Base-by-base conservation (phyloP, 2,113 vertebrate species). In the Asarcornis scutulata region DNA sequence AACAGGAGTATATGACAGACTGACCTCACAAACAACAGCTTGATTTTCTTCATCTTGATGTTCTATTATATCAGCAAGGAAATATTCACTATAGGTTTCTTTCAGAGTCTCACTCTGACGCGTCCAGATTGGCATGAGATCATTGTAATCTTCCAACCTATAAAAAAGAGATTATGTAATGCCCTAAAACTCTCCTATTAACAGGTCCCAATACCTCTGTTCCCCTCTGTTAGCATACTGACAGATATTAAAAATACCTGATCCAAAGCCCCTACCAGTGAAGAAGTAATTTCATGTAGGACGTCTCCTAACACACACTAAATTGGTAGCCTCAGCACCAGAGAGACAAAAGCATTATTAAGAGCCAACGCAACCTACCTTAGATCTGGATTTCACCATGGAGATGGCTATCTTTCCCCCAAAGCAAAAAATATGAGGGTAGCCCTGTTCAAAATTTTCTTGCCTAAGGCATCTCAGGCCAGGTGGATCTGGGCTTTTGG, bases 61-160 rank as follows among this genome's bases (percentile, higher is more conserved):
- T 74, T 98, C 98, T 26, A 99, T 97, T 40, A 99, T 92, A 55
- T 99, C 98, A 40, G 97, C 93, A 93, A 99, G 96, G 73, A 98
- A 97, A 97, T 97, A 98, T 4, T 98, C 97, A 5, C 95, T 97
- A 1, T 98, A 97, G 3, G 40, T 95, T 75, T 93, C 79, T 40
- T 93, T 97, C 90, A 98, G 92, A 23, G 93, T 69, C 36, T 94
- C 96, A n/a, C 89, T 97, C 56, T 98, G 97, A 74, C 60, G 94
- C 14, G 95, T 71, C 93, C 98, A 98, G 36, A 99, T 90, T 27
- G 89, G 84, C 92, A 97, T 92, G 71, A 99, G 97, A 91, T 99
- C 98, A 25, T 99, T 98, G 10, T 98, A 97, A 92, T 99, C 99
- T 95, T 99, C 98, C 29, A 99, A 95, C 96, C 99, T 99, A 96